A percentile compares a stretch with the other conserved stretches of the same genome.
Conservation (phyloP, 2,888 invertebrate genomes). For the Odontomyia ornata region DNA sequence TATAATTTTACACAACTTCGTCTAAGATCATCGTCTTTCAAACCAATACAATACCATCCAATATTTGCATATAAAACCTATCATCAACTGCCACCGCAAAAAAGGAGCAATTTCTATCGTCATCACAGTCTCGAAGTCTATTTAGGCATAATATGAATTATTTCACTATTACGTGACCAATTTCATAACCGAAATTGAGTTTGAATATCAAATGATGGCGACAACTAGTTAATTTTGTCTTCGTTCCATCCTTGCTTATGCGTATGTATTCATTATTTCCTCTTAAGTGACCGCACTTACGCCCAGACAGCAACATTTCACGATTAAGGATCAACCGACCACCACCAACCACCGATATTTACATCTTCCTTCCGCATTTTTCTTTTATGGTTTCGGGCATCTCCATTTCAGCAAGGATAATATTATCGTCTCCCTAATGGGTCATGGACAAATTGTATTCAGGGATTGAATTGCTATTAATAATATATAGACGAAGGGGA, state of each 20-base stretch:
- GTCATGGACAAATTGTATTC: background rate
- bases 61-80: too few species aligned
- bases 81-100: too few species aligned
- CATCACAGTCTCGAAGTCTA: background rate
- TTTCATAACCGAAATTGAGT: background rate
- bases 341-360: background rate
- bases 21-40: too few species aligned
- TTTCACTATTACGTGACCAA: conserved; percentile 6
- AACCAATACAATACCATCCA: too few species aligned
- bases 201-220: background rate
- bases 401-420: background rate
- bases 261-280: background rate
- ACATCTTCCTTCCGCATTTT: background rate
- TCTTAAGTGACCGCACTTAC: background rate
- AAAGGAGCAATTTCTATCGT: too few species aligned
- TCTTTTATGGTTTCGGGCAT: background rate
- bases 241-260: background rate
- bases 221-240: background rate
- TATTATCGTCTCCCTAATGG: background rate
- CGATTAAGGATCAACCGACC: background rate
- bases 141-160: conserved; percentile 7
- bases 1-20: too few species aligned
- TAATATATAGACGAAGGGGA: too few species aligned
- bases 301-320: background rate
- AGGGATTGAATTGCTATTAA: too few species aligned